Base-by-base conservation (phyloP, 2,888 invertebrate species). In the Oscheius myriophilus region DNA sequence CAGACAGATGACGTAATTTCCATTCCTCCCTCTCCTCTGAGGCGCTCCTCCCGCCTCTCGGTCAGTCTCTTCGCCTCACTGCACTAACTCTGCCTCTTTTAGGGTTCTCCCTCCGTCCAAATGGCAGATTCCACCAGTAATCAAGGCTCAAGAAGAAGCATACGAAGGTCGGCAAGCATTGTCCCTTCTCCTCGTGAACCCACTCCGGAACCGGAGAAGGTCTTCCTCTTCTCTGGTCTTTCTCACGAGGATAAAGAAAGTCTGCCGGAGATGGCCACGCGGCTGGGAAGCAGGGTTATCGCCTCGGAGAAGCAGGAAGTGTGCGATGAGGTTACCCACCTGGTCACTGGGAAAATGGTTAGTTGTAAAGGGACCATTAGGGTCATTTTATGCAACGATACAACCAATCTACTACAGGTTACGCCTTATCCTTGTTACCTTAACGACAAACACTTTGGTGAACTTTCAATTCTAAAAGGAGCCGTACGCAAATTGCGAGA, bases 261-360 rank as follows among this genome's bases (percentile, higher is more conserved):
- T 12, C 18, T 45, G 18, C 26, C 26, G 9, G n/a, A 39, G 2
- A 25, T 57, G 14, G 45, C 57, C 14, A 23, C 39, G 12, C 16
- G 39, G 14, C 49, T 66, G 23, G 66, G 66, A 25, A 57, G 66
- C 1, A 18, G 14, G n/a, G 39, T 39, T 11, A 6, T 51, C 14
- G 49, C 45, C 1, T n/a, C 51, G n/a, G 58, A 66, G 2, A 14
- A 54, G 18, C 16, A 18, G 12, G 65, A 65, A 6, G 11, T 45
- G 25, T 16, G n/a, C 6, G 33, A 43, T 9, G 66, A 66, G 2
- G 26, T 49, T 9, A 66, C 66, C 2, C 66, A 66, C 18, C 58
- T 66, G 3, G 33, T 66, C 9, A 57, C 57, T 46, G 66, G 66
- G n/a, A 66, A 57, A 26, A 23, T 66, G 16, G 64, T 64, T n/a